Conservation (phyloP, 2,797 vertebrate species). For the Gallirallus australis region DNA sequence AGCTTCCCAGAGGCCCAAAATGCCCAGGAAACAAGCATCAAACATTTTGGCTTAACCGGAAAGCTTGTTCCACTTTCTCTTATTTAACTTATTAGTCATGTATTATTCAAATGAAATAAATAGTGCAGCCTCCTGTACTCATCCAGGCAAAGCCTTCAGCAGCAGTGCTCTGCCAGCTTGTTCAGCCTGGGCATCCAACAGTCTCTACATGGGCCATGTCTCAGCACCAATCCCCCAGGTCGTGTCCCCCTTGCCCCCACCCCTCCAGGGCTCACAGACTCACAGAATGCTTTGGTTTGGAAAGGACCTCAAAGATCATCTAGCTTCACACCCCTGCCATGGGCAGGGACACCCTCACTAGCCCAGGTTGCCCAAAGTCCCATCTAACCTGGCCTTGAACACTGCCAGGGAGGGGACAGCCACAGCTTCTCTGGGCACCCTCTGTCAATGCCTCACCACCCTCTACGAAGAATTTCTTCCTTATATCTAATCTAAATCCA, state of each 20-base stretch:
- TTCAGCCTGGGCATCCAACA: not conserved
- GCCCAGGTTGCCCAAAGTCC: no score
- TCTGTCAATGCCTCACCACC: no score
- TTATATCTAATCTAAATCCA: no score
- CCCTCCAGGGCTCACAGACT: not conserved
- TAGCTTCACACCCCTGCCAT: no score
- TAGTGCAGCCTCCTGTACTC: not conserved
- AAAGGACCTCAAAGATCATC: no score
- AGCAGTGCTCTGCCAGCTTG: not conserved
- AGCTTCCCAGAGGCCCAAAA: constrained; percentile 21
- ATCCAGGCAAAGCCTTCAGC: not conserved
- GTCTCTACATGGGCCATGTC: not conserved
- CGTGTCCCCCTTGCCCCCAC: no score
- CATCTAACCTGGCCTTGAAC: no score
- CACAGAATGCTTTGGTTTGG: no score
- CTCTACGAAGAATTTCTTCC: no score
- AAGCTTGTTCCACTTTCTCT: constrained; percentile 28
- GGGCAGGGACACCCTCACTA: no score
- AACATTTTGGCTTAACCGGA: constrained; percentile 30
- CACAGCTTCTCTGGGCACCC: no score
- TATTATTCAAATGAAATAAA: constrained; percentile 63
- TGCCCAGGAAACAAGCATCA: constrained; percentile 21
- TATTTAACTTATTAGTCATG: constrained; percentile 50
- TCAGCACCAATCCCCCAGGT: not conserved
- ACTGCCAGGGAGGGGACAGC: no score